Base-by-base conservation (phyloP, 2,797 vertebrate genomes). In the Ibycter americanus region DNA sequence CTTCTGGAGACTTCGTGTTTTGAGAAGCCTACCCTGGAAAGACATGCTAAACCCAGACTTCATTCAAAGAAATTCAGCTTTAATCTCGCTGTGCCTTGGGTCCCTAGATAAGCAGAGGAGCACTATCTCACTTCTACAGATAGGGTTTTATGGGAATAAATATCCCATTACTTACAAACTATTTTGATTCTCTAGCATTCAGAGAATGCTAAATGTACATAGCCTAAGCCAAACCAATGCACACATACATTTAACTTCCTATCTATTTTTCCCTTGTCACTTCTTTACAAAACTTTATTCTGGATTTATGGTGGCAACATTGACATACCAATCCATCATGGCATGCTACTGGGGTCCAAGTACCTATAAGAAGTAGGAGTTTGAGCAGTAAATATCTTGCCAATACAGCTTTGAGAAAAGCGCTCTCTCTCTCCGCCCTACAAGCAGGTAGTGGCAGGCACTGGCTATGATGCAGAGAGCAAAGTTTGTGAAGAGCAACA, bases 301-400 rank as follows among this genome's bases (percentile, higher is more conserved):
- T 87, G 65, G 47, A 82, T 86, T 91, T 91, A 74, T 4, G 9
- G 49, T 52, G 47, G 82, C 77, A 90, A 70, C 66, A 67, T 18
- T 85, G 73, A 55, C 26, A 34, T 74, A 84, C 47, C 47, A 76
- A 82, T 67, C 27, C 36, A 74, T 27, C 38, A 77, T 66, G 68
- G 54, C 40, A 20, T 40, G 36, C 36, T 76, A 19, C 61, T n/a
- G 61, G 22, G 34, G 36, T 42, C 66, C 59, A 61, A 87, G 86
- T 22, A 58, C 29, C 68, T 87, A 14, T 70, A 72, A 80, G 66
- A 38, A 92, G 56, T 36, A 61, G n/a, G 44, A 90, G 36, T 85
- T 67, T 47, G 58, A 63, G 80, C 67, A 95, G 78, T 89, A 90
- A 96, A 92, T 87, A 74, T 78, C 59, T 95, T 87, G 36, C 42